These are phyloP conservation scores for Acanthis flammea DNA, from an alignment of 2,797 vertebrate species.

Conservation along the genomic window DNA sequence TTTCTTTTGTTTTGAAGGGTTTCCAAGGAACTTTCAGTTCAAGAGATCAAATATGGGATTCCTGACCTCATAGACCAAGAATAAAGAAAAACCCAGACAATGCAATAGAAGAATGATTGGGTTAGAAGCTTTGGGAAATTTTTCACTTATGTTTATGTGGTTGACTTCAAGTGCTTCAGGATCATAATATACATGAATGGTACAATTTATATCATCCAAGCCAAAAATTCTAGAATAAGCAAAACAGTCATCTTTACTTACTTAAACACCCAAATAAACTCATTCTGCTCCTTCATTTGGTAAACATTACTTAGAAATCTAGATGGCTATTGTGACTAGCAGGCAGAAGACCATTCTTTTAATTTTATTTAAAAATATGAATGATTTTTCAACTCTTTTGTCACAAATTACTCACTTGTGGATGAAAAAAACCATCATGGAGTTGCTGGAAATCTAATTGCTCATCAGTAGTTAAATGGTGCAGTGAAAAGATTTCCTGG, in stretches of 20 bases:
- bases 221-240: neutral
- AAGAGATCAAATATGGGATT: neutral
- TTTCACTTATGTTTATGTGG: neutral
- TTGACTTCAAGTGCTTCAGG: neutral
- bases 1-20: neutral
- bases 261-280: neutral
- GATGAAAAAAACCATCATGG: neutral
- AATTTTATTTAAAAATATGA: neutral
- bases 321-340: neutral
- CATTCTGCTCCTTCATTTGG: neutral
- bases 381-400: neutral
- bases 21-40: neutral
- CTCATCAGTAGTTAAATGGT: neutral
- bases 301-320: neutral
- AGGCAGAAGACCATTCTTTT: neutral
- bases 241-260: neutral
- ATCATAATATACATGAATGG: neutral
- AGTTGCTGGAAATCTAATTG: neutral
- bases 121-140: neutral
- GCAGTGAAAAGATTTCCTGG: neutral
- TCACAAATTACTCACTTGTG: neutral
- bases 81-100: neutral
- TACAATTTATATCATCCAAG: neutral
- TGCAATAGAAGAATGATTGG: accelerated
- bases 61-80: neutral